phyloP scores from a whole-genome alignment of 2,888 invertebrate species.

The Chrysotoxum bicinctum region DNA sequence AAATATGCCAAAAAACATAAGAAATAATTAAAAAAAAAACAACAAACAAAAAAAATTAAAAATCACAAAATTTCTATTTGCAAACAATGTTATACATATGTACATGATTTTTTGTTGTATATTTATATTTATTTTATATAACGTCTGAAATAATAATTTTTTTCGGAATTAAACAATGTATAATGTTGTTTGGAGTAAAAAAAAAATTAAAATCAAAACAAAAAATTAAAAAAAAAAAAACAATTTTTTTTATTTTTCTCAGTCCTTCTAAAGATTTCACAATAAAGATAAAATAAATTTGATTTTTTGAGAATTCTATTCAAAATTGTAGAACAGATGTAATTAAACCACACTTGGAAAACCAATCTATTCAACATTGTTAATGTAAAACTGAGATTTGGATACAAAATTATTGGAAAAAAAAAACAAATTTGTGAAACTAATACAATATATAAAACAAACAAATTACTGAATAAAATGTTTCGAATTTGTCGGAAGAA shows the following conservation, averaged over 20 bases:
- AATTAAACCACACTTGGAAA: conserved; percentile 27
- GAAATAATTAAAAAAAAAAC: background rate
- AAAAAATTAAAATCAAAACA: background rate
- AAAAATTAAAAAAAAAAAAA: conserved; percentile 24
- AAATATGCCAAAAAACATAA: conserved; percentile 60
- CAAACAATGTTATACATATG: conserved; percentile 54
- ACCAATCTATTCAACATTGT: conserved; percentile 24
- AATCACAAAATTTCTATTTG: conserved; percentile 35
- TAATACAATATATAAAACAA: conserved; percentile 22
- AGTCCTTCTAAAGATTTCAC: conserved; percentile 53
- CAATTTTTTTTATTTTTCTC: conserved; percentile 65
- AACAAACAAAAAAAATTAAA: conserved; percentile 1
- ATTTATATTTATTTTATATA: conserved; percentile 13
- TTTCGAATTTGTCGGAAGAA: conserved; percentile 62
- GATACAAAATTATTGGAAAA: conserved; percentile 8
- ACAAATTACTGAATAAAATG: conserved; percentile 46
- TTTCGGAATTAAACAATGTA: conserved; percentile 8
- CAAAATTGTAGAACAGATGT: conserved; percentile 39
- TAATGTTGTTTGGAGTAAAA: conserved; percentile 50
- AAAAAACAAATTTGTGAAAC: conserved; percentile 34
- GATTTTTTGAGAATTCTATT: conserved; percentile 17
- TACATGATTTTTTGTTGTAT: conserved; percentile 5
- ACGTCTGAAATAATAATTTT: conserved; percentile 16
- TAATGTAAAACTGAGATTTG: conserved; percentile 34
- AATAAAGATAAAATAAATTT: conserved; percentile 21